These are phyloP conservation scores for Nemopilema nomurai DNA, from an alignment of 30 jellyfish, hydroid and myxozoan species.

Conservation along the genomic window DNA sequence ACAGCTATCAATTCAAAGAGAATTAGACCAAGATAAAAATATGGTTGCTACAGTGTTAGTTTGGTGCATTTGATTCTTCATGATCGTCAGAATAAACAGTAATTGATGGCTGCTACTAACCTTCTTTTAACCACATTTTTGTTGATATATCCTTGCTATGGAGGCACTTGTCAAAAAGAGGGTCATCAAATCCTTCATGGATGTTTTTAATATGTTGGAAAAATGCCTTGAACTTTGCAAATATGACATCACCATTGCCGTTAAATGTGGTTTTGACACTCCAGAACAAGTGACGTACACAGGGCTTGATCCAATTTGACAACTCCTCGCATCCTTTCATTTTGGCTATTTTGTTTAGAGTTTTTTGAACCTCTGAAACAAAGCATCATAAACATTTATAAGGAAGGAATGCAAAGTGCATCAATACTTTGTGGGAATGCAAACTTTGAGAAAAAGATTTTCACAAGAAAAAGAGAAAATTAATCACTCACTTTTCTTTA, in stretches of 20 bases:
- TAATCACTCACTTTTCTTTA: constrained; percentile 1
- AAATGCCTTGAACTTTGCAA: constrained; percentile 33
- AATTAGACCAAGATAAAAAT: not conserved
- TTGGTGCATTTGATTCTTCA: not conserved
- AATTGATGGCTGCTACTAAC: not conserved
- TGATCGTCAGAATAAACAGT: not conserved
- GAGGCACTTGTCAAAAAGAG: constrained; percentile 25
- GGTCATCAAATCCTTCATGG: constrained; percentile 5
- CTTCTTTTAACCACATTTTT: not conserved
- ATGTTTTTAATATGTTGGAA: constrained; percentile 3
- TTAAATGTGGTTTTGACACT: constrained; percentile 30
- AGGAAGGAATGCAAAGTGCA: not conserved
- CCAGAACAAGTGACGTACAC: constrained; percentile 41
- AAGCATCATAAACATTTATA: not conserved
- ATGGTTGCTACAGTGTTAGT: not conserved
- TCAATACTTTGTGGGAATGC: not conserved
- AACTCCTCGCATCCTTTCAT: constrained; percentile 6
- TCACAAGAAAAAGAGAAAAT: not conserved
- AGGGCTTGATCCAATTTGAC: constrained; percentile 31
- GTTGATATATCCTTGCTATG: constrained; percentile 13
- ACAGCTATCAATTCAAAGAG: not conserved
- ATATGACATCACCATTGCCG: constrained; percentile 40
- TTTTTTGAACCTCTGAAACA: not conserved
- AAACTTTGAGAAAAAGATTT: not conserved
- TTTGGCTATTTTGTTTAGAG: constrained; percentile 4